Evolutionary conservation across 2,113 vertebrate species (phyloP).

Genomic region (Chionomys nivalis): DNA sequence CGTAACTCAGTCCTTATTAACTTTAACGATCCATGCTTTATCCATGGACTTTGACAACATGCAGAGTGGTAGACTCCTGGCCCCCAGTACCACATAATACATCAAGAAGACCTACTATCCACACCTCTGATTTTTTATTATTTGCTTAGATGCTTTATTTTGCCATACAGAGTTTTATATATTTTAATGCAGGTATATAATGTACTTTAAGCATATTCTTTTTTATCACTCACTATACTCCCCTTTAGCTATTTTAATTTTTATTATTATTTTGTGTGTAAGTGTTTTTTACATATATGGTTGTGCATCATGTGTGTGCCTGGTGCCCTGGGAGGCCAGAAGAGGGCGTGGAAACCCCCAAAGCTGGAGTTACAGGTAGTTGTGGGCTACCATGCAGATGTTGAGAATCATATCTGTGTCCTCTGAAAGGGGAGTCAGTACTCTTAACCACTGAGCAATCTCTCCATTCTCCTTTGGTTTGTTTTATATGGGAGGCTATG

Average conservation of each 20-base stretch:
- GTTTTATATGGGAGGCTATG: neutral
- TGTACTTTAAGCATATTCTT: neutral
- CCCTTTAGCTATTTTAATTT: neutral
- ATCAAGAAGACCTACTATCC: neutral
- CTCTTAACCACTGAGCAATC: neutral
- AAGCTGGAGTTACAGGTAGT: neutral
- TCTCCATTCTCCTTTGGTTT: neutral
- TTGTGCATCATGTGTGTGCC: neutral
- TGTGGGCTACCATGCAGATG: too few species aligned
- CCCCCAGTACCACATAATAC: neutral
- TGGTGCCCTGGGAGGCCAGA: neutral
- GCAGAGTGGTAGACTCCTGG: neutral
- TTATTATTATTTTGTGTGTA: too few species aligned
- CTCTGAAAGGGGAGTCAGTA: neutral
- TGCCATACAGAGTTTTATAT: neutral
- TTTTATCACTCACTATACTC: neutral
- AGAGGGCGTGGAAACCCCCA: neutral
- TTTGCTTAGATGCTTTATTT: neutral
- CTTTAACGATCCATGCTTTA: neutral
- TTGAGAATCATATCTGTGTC: neutral
- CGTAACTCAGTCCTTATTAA: too few species aligned
- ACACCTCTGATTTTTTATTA: neutral
- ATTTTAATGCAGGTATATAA: neutral
- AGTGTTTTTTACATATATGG: neutral
- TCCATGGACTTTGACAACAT: neutral